phyloP scores from a whole-genome alignment of 2,888 invertebrate species.

The Lasioglossum leucozonium region DNA sequence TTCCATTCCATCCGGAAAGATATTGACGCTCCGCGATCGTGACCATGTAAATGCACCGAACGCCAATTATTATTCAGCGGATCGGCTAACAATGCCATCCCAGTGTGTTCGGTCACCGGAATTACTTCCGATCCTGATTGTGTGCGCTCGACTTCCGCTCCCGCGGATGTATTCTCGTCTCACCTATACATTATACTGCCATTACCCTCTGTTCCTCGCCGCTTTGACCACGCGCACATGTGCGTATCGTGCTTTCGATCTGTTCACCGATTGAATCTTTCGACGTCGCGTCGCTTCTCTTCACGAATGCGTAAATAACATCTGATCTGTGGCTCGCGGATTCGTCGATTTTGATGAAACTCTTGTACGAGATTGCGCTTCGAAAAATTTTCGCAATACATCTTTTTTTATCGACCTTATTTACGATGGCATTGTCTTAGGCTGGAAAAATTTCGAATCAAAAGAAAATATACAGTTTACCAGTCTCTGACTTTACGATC shows the following conservation, averaged over 20 bases:
- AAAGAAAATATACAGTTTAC: too few relatives aligned
- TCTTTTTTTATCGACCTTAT: background rate
- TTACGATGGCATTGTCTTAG: background rate
- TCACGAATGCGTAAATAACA: background rate
- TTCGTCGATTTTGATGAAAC: background rate
- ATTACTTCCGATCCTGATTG: conserved; percentile 82
- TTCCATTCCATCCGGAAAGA: conserved; percentile 67
- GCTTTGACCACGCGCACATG: background rate
- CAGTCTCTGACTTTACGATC: too few relatives aligned
- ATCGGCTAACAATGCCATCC: conserved; percentile 76
- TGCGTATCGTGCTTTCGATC: background rate
- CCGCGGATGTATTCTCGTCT: conserved; percentile 63
- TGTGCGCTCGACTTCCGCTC: conserved; percentile 75
- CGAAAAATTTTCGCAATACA: background rate
- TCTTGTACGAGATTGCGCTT: too few relatives aligned
- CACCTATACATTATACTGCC: conserved; percentile 21
- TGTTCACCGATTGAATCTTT: background rate
- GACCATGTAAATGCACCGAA: conserved; percentile 55
- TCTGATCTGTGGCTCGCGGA: background rate
- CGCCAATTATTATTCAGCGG: conserved; percentile 73
- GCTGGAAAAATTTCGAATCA: too few relatives aligned
- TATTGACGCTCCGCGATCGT: conserved; percentile 69
- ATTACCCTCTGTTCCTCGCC: background rate
- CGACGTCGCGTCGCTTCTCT: background rate
- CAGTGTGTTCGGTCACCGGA: conserved; percentile 76